Evolutionary conservation across 2,113 vertebrate genomes (phyloP), one percentile per base, ranked within the genome.

Genomic region (Furnarius figulus): DNA sequence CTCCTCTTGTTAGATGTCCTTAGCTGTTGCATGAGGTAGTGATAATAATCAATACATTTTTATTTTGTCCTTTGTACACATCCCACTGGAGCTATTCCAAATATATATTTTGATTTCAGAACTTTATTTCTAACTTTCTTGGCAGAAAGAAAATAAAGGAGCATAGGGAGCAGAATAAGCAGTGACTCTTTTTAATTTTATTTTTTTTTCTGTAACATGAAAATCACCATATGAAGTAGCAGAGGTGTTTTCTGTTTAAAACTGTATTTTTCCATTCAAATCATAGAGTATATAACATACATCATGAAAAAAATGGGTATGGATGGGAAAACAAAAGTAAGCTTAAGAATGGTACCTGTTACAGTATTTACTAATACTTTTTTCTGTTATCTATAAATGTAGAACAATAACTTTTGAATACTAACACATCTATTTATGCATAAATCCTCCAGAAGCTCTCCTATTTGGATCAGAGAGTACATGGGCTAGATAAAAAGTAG

Each of bases 401-500:
- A 71, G 35, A 50, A 77, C 22, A 84, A 27, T 78, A 44, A 75
- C 5, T 75, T 94, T 37, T 85, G 56, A 83, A 81, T 90, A 23
- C 4, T 53, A 77, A 42, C 9, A 52, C 1, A 2, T 66, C 30
- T 86, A 22, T 91, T 88, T 88, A 20, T 79, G 5, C 25, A 70
- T 77, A 24, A 93, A 94, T 96, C 92, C 73, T 95, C 6, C 72
- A 98, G 98, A 85, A 72, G 75, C 71, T 98, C 22, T 89, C 53
- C 44, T 46, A 18, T 55, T 87, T 98, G 62, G 62, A 74, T 22
- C 37, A 89, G 33, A 86, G 80, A 53, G 62, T 97, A 66, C 49
- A 95, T 19, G 68, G 95, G 16, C 46, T 97, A 79, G 91, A 96
- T 67, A 66, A 40, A 70, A 79, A 95, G n/a, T 95, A 98, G 74